Evolutionary conservation across 2,888 invertebrate genomes (phyloP).

Genomic region (Drosophila demipolita): DNA sequence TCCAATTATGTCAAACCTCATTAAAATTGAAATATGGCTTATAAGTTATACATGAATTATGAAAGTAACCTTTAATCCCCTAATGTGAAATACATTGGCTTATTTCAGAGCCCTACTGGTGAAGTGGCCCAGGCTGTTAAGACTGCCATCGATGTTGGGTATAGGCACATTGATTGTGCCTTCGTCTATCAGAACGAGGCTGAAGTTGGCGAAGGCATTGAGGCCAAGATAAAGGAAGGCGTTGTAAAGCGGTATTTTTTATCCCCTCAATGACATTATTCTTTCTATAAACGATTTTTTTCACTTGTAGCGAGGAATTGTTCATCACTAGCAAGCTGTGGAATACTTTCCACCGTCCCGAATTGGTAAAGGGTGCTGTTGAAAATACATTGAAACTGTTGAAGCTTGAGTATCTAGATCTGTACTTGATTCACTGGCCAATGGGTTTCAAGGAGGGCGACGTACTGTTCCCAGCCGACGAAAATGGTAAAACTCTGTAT

Average conservation of each 20-base stretch:
- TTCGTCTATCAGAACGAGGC: constrained; percentile 90
- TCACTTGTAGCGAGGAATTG: constrained; percentile 86
- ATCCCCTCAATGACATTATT: too few species aligned
- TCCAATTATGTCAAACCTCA: constrained; percentile 2
- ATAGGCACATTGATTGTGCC: constrained; percentile 92
- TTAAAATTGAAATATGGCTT: neutral
- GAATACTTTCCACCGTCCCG: constrained; percentile 94
- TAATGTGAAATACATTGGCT: constrained; percentile 8
- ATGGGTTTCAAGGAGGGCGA: constrained; percentile 92
- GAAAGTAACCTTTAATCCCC: neutral
- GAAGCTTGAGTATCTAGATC: constrained; percentile 91
- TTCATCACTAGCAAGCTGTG: constrained; percentile 93
- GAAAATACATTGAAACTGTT: constrained; percentile 89
- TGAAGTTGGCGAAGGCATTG: constrained; percentile 90
- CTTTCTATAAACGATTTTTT: neutral
- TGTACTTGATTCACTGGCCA: constrained; percentile 97
- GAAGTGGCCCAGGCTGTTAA: constrained; percentile 89
- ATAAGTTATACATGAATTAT: constrained; percentile 2
- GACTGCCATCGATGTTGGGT: constrained; percentile 91
- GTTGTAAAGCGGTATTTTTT: constrained; percentile 87
- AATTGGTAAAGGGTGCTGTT: constrained; percentile 90
- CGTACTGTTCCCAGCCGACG: constrained; percentile 87
- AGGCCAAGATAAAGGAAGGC: constrained; percentile 88
- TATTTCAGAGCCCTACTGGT: constrained; percentile 87
- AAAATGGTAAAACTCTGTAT: constrained; percentile 87